Conservation (phyloP, 2,888 invertebrate genomes). For the Xestia xanthographa region DNA sequence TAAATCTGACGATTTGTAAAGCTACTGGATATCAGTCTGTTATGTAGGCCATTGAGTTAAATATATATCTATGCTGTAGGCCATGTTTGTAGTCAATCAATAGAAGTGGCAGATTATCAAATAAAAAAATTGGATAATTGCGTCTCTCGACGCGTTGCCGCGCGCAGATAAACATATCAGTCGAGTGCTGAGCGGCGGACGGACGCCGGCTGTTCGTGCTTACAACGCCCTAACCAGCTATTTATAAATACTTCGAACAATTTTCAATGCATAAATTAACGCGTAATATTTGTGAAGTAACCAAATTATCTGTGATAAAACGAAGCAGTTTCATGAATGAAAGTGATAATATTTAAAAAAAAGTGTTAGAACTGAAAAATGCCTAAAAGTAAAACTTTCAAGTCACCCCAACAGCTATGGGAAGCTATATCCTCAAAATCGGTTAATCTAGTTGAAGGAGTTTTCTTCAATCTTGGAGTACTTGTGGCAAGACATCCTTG, state of each 20-base stretch:
- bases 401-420: slow-evolving; percentile 85
- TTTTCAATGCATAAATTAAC: neutral
- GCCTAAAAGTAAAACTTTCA: slow-evolving; percentile 79
- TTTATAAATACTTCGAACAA: slow-evolving; percentile 27
- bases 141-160: slow-evolving; percentile 39
- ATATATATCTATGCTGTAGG: too few relatives aligned
- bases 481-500: slow-evolving; percentile 91
- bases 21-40: slow-evolving; percentile 18
- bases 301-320: slow-evolving; percentile 7
- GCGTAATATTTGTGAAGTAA: slow-evolving; percentile 24
- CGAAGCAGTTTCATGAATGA: slow-evolving; percentile 17
- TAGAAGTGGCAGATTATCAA: slow-evolving; percentile 45
- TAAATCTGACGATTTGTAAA: slow-evolving; percentile 22
- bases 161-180: slow-evolving; percentile 57
- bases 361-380: slow-evolving; percentile 56
- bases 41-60: too few relatives aligned
- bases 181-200: slow-evolving; percentile 53
- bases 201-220: slow-evolving; percentile 40
- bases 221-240: neutral
- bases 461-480: slow-evolving; percentile 91
- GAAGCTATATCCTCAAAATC: slow-evolving; percentile 83
- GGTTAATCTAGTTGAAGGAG: slow-evolving; percentile 84
- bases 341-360: slow-evolving; percentile 31
- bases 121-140: slow-evolving; percentile 61
- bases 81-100: slow-evolving; percentile 26